Evolutionary conservation across 2,113 vertebrate genomes (phyloP), one percentile per base, ranked within the genome.

Genomic region (Tenebrosternarchus preto): DNA sequence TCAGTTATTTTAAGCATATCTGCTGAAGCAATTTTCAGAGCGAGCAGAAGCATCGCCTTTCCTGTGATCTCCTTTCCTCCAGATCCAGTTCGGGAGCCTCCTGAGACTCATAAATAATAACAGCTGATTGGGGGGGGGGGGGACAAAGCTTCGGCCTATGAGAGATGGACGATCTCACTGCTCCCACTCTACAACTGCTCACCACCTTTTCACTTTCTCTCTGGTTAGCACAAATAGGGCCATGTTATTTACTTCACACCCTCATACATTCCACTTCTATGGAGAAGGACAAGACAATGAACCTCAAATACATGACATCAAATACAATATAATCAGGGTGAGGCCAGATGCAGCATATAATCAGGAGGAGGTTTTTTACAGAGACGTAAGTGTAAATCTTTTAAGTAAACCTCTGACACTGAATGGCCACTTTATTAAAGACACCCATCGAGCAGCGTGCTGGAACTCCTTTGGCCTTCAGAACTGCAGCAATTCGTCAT

Each of bases 21-120:
- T 17, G 25, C n/a, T 25, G 4, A 25, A 61, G 12, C 57, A 8
- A 16, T 59, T 76, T 64, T 66, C 4, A 0, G 66, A 43, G 53
- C 1, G 16, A 68, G n/a, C 61, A 29, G 61, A 29, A 64, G 2
- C 9, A 8, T 6, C 16, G 3, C 31, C 31, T 68, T 20, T 67
- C 22, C 6, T 5, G 22, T 60, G 33, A 70, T 78, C 67, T 60
- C 22, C 70, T 71, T 29, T 43, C 31, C 8, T 71, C 55, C 56
- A 61, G 77, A 71, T 33, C 17, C 33, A 67, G 19, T 68, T 68
- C 64, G 8, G n/a, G 22, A 1, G 57, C 66, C 55, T 60, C 76
- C 55, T 29, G 11, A 25, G 20, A 24, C 75, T 16, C 27, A 1
- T 67, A 22, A 43, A 69, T 60, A 60, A 69, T 60, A 78, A 70